phyloP scores from a whole-genome alignment of 2,113 vertebrate genomes.

The Poeciliopsis retropinna region DNA sequence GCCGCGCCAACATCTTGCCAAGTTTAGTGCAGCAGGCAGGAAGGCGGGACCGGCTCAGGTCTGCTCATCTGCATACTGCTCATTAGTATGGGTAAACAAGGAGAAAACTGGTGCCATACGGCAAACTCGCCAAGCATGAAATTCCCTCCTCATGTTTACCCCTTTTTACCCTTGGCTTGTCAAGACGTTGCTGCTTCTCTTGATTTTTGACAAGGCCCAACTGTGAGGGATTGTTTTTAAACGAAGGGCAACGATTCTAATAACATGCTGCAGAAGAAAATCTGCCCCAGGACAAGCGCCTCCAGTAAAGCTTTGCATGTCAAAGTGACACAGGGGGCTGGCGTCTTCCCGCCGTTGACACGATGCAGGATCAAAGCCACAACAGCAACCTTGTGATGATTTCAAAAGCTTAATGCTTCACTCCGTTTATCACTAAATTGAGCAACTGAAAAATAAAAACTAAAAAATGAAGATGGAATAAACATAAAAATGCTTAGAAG shows the following conservation, averaged over 20 bases:
- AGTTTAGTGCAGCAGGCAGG: slow-evolving; percentile 33
- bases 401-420: slow-evolving; percentile 22
- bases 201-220: slow-evolving; percentile 51
- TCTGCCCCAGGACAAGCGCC: slow-evolving; percentile 44
- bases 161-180: slow-evolving; percentile 74
- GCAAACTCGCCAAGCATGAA: slow-evolving; percentile 74
- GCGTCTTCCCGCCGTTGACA: slow-evolving; percentile 29
- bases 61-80: slow-evolving; percentile 74
- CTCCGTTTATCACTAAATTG: slow-evolving; percentile 3
- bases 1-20: slow-evolving; percentile 17
- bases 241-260: slow-evolving; percentile 26
- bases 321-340: slow-evolving; percentile 14
- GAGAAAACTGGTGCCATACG: slow-evolving; percentile 75
- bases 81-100: slow-evolving; percentile 78
- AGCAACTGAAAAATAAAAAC: slow-evolving; percentile 18
- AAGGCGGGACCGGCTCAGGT: slow-evolving; percentile 34
- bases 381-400: slow-evolving; percentile 46
- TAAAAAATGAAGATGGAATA: slow-evolving; percentile 5
- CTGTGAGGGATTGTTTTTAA: slow-evolving; percentile 31
- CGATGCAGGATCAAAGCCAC: slow-evolving; percentile 38
- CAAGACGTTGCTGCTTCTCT: slow-evolving; percentile 38
- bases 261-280: slow-evolving; percentile 15
- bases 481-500: slow-evolving; percentile 14
- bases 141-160: slow-evolving; percentile 78
- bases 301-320: slow-evolving; percentile 33